Evolutionary conservation across 64 coral and sea anemone species (phyloP).

Genomic region (Trachythela sp.): DNA sequence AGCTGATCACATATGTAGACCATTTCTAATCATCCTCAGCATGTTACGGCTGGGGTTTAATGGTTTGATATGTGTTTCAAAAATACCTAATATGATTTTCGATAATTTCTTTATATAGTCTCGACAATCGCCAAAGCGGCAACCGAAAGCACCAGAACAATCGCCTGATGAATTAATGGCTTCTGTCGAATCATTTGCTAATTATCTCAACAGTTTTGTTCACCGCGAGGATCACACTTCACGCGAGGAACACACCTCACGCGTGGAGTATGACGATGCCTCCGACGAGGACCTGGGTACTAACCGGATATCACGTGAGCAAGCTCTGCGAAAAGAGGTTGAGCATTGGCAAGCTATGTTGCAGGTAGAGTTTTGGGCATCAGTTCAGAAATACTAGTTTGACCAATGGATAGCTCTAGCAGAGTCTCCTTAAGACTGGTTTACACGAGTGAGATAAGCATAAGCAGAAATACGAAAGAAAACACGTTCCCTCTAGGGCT

Average conservation of each 20-base stretch:
- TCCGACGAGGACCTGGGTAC: slow-evolving; percentile 45
- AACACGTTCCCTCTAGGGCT: too few species aligned
- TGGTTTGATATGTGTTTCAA: too few species aligned
- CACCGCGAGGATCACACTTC: slow-evolving; percentile 47
- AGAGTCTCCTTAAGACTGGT: too few species aligned
- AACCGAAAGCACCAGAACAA: not conserved
- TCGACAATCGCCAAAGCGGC: not conserved
- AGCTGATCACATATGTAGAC: too few species aligned
- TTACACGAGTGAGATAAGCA: too few species aligned
- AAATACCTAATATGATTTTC: not conserved
- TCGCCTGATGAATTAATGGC: slow-evolving; percentile 54
- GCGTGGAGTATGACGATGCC: slow-evolving; percentile 67
- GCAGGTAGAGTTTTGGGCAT: slow-evolving; percentile 39
- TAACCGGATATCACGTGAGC: slow-evolving; percentile 63
- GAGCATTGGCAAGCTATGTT: slow-evolving; percentile 83
- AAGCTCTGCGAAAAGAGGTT: slow-evolving; percentile 57
- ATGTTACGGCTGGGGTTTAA: too few species aligned
- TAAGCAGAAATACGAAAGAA: too few species aligned
- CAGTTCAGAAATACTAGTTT: too few species aligned
- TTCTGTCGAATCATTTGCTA: slow-evolving; percentile 90
- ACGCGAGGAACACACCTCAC: slow-evolving; percentile 17
- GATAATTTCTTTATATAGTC: not conserved
- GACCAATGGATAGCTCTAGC: too few species aligned
- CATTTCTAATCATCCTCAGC: too few species aligned
- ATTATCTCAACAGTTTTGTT: slow-evolving; percentile 77